Base-by-base conservation (phyloP, 2,888 invertebrate species). In the Ceratothoa steindachneri region DNA sequence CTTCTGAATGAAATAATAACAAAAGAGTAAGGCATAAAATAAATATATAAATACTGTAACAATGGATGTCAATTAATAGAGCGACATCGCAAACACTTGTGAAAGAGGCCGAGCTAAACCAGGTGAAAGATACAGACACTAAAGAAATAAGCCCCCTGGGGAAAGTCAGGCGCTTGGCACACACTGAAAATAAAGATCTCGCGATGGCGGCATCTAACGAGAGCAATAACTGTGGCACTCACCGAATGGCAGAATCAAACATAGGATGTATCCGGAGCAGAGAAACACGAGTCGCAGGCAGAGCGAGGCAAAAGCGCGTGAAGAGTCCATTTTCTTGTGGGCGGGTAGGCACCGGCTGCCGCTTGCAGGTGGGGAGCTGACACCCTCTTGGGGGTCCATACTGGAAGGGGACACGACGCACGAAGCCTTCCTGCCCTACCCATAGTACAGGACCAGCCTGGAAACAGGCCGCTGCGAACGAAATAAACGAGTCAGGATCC, bases 361-460 rank as follows among this genome's bases (percentile, higher is more conserved):
- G 5, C 15, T 60, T 60, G 60, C 60, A 1, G 60, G 19, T 12
- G 60, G 24, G 60, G 60, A 24, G 24, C 60, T 24, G 27, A 24
- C 60, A 60, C 60, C 60, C 60, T 24, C 24, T 60, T 24, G n/a
- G 60, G 60, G 60, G 60, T 60, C 60, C 60, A 60, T 60, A n/a
- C 24, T 24, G 12, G 60, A 60, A 12, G 27, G 60, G 60, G 60
- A 24, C n/a, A 60, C 19, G 24, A 60, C 27, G 27, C n/a, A n/a
- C 60, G 60, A 60, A 24, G 27, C 24, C 9, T 24, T 24, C 27
- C 24, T 12, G 22, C 9, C 24, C 27, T 24, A 60, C 60, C 60
- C 60, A 60, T 60, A 60, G 60, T 60, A 60, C 19, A 60, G 27
- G 12, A 60, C 60, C 60, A 60, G 60, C 60, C 60, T 60, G 60